Evolutionary conservation across 2,797 vertebrate species (phyloP).

Genomic region (Molossus alvarezi): DNA sequence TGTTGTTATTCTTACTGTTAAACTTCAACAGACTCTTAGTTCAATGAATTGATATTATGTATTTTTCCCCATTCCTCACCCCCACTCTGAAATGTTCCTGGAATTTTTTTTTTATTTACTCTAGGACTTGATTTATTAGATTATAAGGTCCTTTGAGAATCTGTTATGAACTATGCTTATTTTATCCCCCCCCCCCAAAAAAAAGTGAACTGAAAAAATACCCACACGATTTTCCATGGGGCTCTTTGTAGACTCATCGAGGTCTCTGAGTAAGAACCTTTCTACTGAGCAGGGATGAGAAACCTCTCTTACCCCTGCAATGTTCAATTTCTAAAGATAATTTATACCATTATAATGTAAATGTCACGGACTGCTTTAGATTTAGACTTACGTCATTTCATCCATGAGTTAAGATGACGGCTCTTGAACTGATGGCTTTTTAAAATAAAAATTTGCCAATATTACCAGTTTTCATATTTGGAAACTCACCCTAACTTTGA

Average conservation of each 20-base stretch:
- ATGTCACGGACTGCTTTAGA: background rate
- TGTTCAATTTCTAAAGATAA: background rate
- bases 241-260: background rate
- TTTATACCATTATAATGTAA: background rate
- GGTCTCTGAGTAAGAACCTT: background rate
- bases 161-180: background rate
- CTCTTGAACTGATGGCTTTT: background rate
- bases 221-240: background rate
- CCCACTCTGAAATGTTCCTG: background rate
- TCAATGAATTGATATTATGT: background rate
- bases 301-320: background rate
- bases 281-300: background rate
- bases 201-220: conserved; percentile 42
- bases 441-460: background rate
- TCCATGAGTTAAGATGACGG: background rate
- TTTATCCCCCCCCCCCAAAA: background rate
- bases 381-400: background rate
- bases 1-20: background rate
- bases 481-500: background rate
- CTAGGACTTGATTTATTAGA: conserved; percentile 5
- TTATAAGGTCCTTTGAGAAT: background rate
- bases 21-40: background rate
- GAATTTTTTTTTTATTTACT: background rate
- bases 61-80: background rate
- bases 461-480: conserved; percentile 23